Evolutionary conservation across 2,113 vertebrate genomes (phyloP).

Genomic region (Mohoua ochrocephala): DNA sequence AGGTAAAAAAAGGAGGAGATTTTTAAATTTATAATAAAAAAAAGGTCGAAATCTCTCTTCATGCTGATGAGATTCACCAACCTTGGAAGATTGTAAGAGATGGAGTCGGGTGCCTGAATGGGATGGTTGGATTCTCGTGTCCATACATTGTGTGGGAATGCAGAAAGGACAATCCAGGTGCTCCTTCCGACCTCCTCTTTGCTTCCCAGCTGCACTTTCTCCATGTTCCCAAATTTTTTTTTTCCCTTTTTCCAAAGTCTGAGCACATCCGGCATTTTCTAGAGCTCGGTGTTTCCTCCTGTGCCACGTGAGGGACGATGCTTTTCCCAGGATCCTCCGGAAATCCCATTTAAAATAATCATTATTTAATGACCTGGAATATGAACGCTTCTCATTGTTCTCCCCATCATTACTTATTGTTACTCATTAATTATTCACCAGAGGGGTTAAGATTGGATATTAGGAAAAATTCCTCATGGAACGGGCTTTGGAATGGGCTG

Average conservation of each 20-base stretch:
- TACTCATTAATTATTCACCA: background rate
- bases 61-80: background rate
- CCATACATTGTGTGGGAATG: background rate
- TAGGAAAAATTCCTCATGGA: background rate
- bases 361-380: background rate
- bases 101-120: background rate
- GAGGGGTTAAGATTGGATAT: background rate
- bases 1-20: background rate
- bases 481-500: background rate
- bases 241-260: background rate
- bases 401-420: background rate
- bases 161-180: background rate
- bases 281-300: background rate
- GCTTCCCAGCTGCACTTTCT: background rate
- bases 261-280: accelerated
- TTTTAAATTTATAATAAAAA: accelerated
- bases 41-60: background rate
- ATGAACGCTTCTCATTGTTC: background rate
- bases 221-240: background rate
- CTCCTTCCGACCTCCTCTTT: background rate
- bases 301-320: accelerated
- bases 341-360: background rate
- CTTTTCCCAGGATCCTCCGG: background rate
- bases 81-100: too few relatives aligned
- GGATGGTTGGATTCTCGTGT: background rate